Evolutionary conservation across 2,113 vertebrate genomes (phyloP), one percentile per base, ranked within the genome.

Genomic region (Acanthisitta chloris): DNA sequence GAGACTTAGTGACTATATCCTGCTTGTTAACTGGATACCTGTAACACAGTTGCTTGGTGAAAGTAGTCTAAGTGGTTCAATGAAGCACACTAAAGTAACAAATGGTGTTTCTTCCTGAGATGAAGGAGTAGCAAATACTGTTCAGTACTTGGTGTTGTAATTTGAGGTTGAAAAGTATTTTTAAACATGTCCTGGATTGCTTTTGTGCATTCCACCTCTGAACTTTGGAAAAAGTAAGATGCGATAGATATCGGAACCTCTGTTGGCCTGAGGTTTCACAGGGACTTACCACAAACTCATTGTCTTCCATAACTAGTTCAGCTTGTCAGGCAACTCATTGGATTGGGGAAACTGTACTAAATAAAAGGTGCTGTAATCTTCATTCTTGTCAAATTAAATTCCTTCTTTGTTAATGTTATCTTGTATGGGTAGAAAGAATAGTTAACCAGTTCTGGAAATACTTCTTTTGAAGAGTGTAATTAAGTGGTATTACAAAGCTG

Each of bases 351-450:
- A 93, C 82, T 95, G 85, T 96, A 95, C 80, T 94, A 95, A 97
- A 96, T 97, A 96, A 96, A 96, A 95, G 96, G 94, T 97, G 96
- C 96, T 97, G 93, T 96, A 96, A 94, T 97, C 90, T 95, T 93
- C 24, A 19, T 90, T 90, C 48, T 96, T 90, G 93, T 97, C 59
- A 93, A 92, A 81, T 92, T 96, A 90, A 96, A 86, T 93, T 97
- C 92, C 76, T 96, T 77, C n/a, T 52, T 55, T 74, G 17, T 85
- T 89, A 52, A 28, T 83, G 31, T 55, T 88, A 20, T 12, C 26
- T 81, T 51, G 10, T 72, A 52, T 55, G 36, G 3, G 6, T 55
- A 92, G 55, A 83, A 77, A 86, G 34, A 94, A 55, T 31, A 28
- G 42, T 58, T 90, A 80, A 59, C 81, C 8, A 62, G 10, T 51